Base-by-base conservation (phyloP, 2,113 vertebrate species). In the Psophia crepitans region DNA sequence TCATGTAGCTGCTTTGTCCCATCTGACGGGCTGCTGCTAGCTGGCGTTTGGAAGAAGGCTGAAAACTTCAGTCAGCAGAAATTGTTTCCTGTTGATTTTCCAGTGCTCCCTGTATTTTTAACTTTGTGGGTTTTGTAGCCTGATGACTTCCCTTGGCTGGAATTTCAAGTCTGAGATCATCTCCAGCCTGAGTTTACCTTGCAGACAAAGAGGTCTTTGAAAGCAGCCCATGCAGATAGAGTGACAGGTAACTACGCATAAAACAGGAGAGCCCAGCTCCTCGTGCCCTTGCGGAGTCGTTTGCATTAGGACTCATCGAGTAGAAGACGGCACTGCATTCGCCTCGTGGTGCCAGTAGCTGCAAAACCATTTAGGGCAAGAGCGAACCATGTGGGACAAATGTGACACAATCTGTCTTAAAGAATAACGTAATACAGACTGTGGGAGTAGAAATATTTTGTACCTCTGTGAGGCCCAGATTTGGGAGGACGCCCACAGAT, bases 191-290 rank as follows among this genome's bases (percentile, higher is more conserved):
- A 82, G 91, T 93, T 96, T 96, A 97, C 94, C 94, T 96, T 95
- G 87, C 58, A 97, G 95, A 97, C 96, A 97, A 96, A 96, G 96
- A 82, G 71, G 70, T 49, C 95, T 96, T 97, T 97, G 96, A 97
- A 89, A 95, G 93, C 73, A 78, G 77, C 65, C 68, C 23, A 2
- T 71, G 78, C 63, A 90, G 78, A 93, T 18, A 89, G 53, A 71
- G 85, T 70, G 84, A 77, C 91, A 96, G 94, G 93, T 96, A 94
- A 46, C 92, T 91, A 23, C 33, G 74, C 41, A 37, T 35, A 57
- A 51, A 71, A 57, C 80, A 44, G 92, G 75, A 89, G 44, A 80
- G 14, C 51, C 9, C 56, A 63, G 15, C 32, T 86, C 65, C 30
- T 56, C 0, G 1, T n/a, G 9, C 22, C 51, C 49, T 86, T 48